Base-by-base conservation (phyloP, 2,888 invertebrate genomes). In the Branchellion lobata region DNA sequence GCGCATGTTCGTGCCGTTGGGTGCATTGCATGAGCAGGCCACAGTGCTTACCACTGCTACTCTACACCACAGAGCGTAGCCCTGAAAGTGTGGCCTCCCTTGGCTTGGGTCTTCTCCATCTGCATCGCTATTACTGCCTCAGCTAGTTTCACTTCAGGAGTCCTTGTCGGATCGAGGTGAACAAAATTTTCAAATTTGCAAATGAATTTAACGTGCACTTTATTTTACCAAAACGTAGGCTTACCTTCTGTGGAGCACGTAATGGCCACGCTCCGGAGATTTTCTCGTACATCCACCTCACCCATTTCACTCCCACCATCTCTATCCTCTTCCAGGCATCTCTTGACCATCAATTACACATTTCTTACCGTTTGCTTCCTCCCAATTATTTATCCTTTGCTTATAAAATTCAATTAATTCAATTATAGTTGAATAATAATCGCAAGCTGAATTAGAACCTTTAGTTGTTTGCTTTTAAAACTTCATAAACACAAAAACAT, bases 61-160 rank as follows among this genome's bases (percentile, higher is more conserved):
- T 40, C 8, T 14, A 40, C 40, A 5, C 40, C 21, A 11, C 29
- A 76, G 76, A 76, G 77, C 31, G 24, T 33, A 8, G 77, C 34
- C 0, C 14, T 77, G 34, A 65, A 77, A 36, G 33, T 65, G 11
- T 77, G 29, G n/a, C 21, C 18, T 11, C 1, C 18, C 31, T n/a
- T 57, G 18, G 77, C 57, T 27, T 85, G 84, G 82, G 81, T 86
- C 3, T 84, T 86, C 36, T 86, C 86, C 0, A 79, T 85, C 65
- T 21, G 76, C 27, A 81, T 82, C 29, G 79, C 81, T 21, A 72
- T 82, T 21, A 81, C 78, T 24, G 73, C 79, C 2, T 75, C 36
- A 11, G 76, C 79, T 14, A 81, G 82, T 29, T 81, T 76, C 71
- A 82, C 81, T 51, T 73, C 81, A 8, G 82, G 82, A 1, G 72